Base-by-base conservation (phyloP, 2,888 invertebrate species). In the Dusona sp. region DNA sequence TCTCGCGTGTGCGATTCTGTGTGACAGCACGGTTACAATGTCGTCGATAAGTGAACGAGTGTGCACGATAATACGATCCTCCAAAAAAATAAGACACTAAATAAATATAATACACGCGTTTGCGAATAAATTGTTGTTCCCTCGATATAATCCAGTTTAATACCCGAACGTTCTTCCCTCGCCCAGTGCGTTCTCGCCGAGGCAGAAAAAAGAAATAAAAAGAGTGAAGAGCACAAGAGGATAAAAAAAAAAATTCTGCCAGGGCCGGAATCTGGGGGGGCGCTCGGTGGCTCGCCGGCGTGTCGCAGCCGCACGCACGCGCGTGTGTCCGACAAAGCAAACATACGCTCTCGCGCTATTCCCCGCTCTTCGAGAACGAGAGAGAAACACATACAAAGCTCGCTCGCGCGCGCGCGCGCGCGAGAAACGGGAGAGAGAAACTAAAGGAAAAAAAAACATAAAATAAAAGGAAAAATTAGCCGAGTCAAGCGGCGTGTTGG, bases 341-440 rank as follows among this genome's bases (percentile, higher is more conserved):
- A 54, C n/a, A n/a, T 38, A 38, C 11, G 6, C 33, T 36, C 48
- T 54, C 61, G 13, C 54, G 54, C 54, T 29, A 51, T 51, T 73
- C 73, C 73, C 48, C 54, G 33, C 33, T 33, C 54, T 33, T 29
- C 29, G 61, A 29, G 61, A 29, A 29, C 61, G 61, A 61, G 29
- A 29, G 61, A 61, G 61, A 70, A 19, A 65, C 57, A 45, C 54
- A 54, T 29, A 54, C 51, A 38, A 61, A 61, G 61, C 51, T 48
- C 33, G 25, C 29, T n/a, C 64, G 42, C 57, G 38, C 29, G 29
- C 54, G 57, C 57, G 25, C 13, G 85, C 77, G 83, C 79, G 84
- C 51, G 25, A 36, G 61, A 86, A 90, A 89, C 89, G 81, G 51
- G 65, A 79, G 85, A 88, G 83, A 87, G 82, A 88, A 84, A 86